Evolutionary conservation across 2,113 vertebrate genomes (phyloP), one percentile per base, ranked within the genome.

Genomic region (Anolis sagrei): DNA sequence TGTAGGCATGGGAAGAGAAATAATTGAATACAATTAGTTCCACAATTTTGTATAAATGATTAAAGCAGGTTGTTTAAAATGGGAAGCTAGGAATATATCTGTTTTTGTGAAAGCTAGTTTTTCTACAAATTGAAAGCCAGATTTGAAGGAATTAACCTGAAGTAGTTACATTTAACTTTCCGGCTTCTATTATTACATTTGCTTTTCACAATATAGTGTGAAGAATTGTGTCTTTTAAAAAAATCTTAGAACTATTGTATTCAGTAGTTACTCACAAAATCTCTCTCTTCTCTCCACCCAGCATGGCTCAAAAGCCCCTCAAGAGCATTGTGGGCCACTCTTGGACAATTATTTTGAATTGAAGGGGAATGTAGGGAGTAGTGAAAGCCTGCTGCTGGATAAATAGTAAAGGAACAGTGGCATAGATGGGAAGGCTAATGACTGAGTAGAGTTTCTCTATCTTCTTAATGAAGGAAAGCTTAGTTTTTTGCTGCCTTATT

Each of bases 41-140:
- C 87, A 90, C 89, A 91, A 93, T 94, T 95, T 90, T 95, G 90
- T 88, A 95, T 95, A 92, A 95, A 95, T 95, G 94, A 93, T 13
- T 86, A 39, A 79, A 86, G 49, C 89, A 85, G 89, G 76, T 87
- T 85, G 79, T 87, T 94, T 91, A 95, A 93, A 94, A 92, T 87
- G 89, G 93, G 90, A 94, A 93, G 85, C 92, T 92, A 94, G 93
- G 90, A 95, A 84, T 88, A 90, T 68, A 87, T 44, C 83, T 92
- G 70, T 90, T 90, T 93, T 95, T 94, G 90, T 96, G 94, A 95
- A 94, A 94, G 94, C 48, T 90, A 88, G 93, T 86, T 44, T 81
- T 73, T 90, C 44, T 92, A 92, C 84, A 92, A 85, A 75, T 88
- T 90, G 87, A 91, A 58, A 66, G 93, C 7, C 84, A 8, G 73